A percentile compares a stretch with the other conserved stretches of the same genome.
These are phyloP conservation scores for Chionoecetes opilio DNA, from an alignment of 1,140 invertebrate genomes.

Conservation along the genomic window DNA sequence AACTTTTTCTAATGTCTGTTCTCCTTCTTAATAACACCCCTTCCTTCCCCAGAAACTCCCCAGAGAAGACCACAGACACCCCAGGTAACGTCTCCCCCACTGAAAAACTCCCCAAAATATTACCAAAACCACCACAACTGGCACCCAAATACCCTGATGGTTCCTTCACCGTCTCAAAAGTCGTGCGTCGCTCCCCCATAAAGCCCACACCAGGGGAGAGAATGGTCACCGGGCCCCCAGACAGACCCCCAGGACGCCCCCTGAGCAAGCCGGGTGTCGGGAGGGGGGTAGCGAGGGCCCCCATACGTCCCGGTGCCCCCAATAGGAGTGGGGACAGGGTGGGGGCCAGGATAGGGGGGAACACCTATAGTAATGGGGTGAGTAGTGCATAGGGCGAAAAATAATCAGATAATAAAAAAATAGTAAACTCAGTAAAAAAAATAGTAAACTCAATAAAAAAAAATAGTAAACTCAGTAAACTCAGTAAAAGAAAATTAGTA, in stretches of 20 bases:
- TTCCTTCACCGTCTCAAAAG: not conserved
- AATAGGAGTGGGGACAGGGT: not conserved
- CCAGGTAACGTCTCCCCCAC: not conserved
- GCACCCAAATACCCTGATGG: not conserved
- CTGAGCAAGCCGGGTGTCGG: not conserved
- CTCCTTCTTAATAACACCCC: too few relatives aligned
- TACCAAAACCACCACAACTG: not conserved
- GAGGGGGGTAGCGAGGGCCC: not conserved
- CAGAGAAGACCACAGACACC: not conserved
- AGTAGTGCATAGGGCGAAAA: too few relatives aligned
- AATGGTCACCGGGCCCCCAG: not conserved
- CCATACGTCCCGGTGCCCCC: not conserved
- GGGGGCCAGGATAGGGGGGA: not conserved
- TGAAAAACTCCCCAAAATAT: not conserved
- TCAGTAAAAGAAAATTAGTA: too few relatives aligned
- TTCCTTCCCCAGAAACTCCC: conserved; percentile 41
- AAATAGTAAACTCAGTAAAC: too few relatives aligned
- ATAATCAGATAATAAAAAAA: too few relatives aligned
- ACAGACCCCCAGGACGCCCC: not conserved
- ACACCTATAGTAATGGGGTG: not conserved
- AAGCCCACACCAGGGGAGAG: not conserved
- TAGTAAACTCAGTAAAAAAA: too few relatives aligned
- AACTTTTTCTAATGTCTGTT: too few relatives aligned
- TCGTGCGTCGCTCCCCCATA: not conserved
- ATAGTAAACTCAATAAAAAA: too few relatives aligned